Conservation (phyloP, 2,888 invertebrate genomes). For the Macropis europaea region DNA sequence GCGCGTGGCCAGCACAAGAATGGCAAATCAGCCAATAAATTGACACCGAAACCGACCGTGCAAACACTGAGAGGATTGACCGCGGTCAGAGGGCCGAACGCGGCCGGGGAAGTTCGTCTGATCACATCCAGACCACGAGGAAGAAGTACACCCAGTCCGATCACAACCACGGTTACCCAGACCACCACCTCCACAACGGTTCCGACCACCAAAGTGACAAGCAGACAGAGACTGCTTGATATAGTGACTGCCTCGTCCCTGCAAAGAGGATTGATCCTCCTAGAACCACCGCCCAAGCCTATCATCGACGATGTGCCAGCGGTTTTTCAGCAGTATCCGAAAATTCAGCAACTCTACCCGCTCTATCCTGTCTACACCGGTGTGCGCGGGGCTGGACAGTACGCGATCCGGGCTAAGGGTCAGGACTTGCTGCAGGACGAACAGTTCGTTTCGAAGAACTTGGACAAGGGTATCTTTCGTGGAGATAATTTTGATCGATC, state of each 20-base stretch:
- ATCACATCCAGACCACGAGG: constrained; percentile 67
- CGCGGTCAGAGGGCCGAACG: constrained; percentile 70
- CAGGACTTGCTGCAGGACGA: constrained; percentile 76
- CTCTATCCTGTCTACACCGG: constrained; percentile 75
- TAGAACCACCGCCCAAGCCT: constrained; percentile 77
- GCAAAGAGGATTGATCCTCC: constrained; percentile 76
- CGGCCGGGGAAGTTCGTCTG: constrained; percentile 60
- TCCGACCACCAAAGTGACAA: constrained; percentile 32
- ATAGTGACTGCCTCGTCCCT: constrained; percentile 71
- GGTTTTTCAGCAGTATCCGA: constrained; percentile 87
- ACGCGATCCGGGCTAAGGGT: constrained; percentile 73
- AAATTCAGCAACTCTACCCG: constrained; percentile 89
- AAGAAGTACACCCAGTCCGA: constrained; percentile 68
- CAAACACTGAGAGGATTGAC: constrained; percentile 82
- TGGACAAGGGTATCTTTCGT: constrained; percentile 60
- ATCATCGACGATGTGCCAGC: constrained; percentile 83
- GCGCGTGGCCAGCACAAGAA: constrained; percentile 75
- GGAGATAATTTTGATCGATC: neutral
- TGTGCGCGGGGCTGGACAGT: constrained; percentile 71
- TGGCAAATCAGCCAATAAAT: constrained; percentile 73
- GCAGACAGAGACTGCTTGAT: constrained; percentile 61
- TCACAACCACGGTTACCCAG: constrained; percentile 52
- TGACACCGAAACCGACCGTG: constrained; percentile 81
- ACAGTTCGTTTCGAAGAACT: constrained; percentile 73
- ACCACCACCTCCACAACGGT: constrained; percentile 14